phyloP scores from a whole-genome alignment of 92 coral and sea anemone genomes.

The Phymanthus crucifer region DNA sequence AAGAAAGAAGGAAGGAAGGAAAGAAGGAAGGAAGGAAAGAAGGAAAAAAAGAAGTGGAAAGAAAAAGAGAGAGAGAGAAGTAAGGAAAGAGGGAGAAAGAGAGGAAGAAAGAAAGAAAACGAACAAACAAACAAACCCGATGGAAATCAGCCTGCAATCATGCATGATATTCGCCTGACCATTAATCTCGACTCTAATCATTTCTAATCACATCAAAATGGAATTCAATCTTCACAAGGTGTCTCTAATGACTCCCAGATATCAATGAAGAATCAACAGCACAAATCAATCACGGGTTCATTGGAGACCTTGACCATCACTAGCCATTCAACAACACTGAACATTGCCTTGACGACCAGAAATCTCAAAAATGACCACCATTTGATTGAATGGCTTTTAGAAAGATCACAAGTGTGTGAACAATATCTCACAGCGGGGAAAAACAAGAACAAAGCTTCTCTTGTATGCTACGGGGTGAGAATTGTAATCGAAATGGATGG shows the following conservation, averaged over 20 bases:
- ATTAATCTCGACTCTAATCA: too few species aligned
- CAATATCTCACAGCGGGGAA: background rate
- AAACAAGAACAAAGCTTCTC: background rate
- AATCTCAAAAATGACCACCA: conserved; percentile 3
- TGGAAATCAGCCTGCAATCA: background rate
- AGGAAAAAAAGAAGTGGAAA: conserved; percentile 3
- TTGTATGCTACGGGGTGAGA: too few species aligned
- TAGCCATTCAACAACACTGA: background rate
- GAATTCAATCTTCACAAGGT: too few species aligned
- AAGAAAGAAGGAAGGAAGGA: background rate
- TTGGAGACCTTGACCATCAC: background rate
- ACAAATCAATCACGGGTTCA: background rate
- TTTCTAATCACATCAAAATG: too few species aligned
- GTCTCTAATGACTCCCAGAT: background rate
- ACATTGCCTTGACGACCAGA: background rate
- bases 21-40: conserved; percentile 14
- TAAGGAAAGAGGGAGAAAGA: conserved; percentile 25
- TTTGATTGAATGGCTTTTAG: conserved; percentile 3
- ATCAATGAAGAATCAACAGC: background rate
- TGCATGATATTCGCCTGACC: too few species aligned
- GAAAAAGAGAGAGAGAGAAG: conserved; percentile 5
- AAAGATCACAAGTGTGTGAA: background rate
- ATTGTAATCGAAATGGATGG: background rate
- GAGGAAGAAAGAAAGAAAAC: conserved; percentile 19
- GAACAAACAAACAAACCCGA: conserved; percentile 14